Base-by-base conservation (phyloP, 2,113 vertebrate genomes). In the Cepphus grylle region DNA sequence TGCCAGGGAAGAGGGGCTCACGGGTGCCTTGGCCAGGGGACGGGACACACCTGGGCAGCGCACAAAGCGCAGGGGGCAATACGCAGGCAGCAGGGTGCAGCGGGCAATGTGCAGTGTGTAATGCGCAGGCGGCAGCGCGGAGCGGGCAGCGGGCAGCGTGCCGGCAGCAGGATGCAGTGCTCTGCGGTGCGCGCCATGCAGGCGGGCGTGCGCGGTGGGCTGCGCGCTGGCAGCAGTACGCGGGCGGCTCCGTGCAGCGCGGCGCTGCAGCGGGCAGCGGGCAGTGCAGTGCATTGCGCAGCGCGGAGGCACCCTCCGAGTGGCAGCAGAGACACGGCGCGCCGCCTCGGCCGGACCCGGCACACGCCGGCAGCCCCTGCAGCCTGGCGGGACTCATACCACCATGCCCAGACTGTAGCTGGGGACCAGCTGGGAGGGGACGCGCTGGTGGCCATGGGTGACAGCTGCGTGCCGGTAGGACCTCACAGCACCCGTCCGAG, bases 31-130 rank as follows among this genome's bases (percentile, higher is more conserved):
- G 0, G 9, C 38, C 6, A 0, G 17, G 61, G 55, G 21, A 53
- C 0, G 15, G 80, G 16, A 26, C n/a, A 58, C 15, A 11, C 1
- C 3, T 3, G 38, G 45, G 65, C 74, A 36, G 38, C 0, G 20
- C 20, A 5, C 29, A 7, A 8, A 21, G 70, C 0, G 32, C 38
- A 12, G 5, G 0, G 11, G 2, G 36, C 15, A 22, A 4, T 2
- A 43, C 9, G 49, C 32, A 7, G 21, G 26, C 21, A 23, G 36
- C 9, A 29, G 18, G 2, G 3, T 6, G 71, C 61, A 19, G 1
- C 2, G 45, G 3, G 63, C 12, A 25, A 6, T 3, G 40, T 21
- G 43, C 38, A 19, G 61, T 4, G 38, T 4, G 61, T 38, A 26
- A 62, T 8, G 16, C 18, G 61, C 38, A 2, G 27, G 80, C 66